Evolutionary conservation across 2,888 invertebrate species (phyloP), one percentile per base, ranked within the genome.

Genomic region (Tipula helvola): DNA sequence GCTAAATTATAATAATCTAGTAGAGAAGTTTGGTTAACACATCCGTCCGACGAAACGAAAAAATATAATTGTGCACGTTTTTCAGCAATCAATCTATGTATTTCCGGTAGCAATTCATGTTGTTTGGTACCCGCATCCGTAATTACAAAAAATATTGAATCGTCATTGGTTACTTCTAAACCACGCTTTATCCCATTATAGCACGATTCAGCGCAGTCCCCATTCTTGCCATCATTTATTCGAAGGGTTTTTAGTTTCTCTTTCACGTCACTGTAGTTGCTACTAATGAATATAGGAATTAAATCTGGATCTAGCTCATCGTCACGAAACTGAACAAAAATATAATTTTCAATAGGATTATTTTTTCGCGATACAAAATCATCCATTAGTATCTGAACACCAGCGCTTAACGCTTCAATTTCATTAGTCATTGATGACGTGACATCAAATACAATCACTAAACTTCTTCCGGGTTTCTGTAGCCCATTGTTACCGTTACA

Each of bases 361-460:
- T 94, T 93, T 87, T 94, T 92, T 5, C 90, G 89, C 42, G 93
- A 92, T 88, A 94, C 90, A 5, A 95, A 94, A 0, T 95, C 94
- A 41, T 93, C 92, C 88, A 95, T 91, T 87, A 96, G 95, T 91
- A 93, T 93, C 87, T 93, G 93, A 0, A 95, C 95, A 0, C 95
- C 95, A 87, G 93, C 93, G 83, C 94, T 93, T 16, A 96, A 92
- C 90, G 95, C 95, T 57, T 93, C 91, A 88, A 96, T 91, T 89
- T 96, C 96, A 89, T 95, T 94, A 88, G 93, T 93, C 96, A 96
- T 96, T 0, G 96, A 96, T 0, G 95, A 95, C 0, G 96, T 96
- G 0, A 94, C 94, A 90, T 96, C 96, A 89, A 96, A 96, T 86
- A 96, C 95, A 89, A 96, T 95, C 12, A 94, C 95, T 89, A 96